Evolutionary conservation across 1,140 invertebrate species (phyloP).

Genomic region (Calliopsis andreniformis): DNA sequence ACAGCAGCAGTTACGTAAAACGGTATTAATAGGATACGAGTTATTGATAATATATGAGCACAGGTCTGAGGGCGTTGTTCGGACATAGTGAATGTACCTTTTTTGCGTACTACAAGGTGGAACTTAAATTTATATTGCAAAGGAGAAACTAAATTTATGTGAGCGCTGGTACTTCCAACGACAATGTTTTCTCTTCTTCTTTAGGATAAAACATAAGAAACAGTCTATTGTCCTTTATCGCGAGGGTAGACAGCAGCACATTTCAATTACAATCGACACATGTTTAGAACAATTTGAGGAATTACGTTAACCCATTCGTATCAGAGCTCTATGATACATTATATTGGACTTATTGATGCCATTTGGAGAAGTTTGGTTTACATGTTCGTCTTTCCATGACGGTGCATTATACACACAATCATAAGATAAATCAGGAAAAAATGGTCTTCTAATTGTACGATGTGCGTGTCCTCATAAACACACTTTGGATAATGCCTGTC

Average conservation of each 20-base stretch:
- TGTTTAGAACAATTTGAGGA: conserved; percentile 21
- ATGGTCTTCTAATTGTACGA: too few species aligned
- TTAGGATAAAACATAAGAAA: conserved; percentile 12
- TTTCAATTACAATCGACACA: conserved; percentile 20
- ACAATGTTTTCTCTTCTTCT: conserved; percentile 3
- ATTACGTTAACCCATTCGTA: conserved; percentile 28
- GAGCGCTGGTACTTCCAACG: conserved; percentile 42
- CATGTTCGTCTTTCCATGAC: too few species aligned
- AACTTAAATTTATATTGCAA: conserved; percentile 32
- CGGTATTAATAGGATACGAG: conserved; percentile 12
- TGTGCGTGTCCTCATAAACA: too few species aligned
- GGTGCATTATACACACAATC: too few species aligned
- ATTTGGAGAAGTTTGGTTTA: too few species aligned
- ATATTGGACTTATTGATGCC: too few species aligned
- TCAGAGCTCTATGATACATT: too few species aligned
- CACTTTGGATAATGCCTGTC: too few species aligned
- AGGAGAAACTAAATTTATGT: conserved; percentile 24
- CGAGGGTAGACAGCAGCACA: conserved; percentile 24
- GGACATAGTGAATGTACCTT: conserved; percentile 23
- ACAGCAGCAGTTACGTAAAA: conserved; percentile 22
- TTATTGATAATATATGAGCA: conserved; percentile 27
- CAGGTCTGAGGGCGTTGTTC: conserved; percentile 45
- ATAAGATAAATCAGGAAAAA: too few species aligned
- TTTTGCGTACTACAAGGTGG: conserved; percentile 29
- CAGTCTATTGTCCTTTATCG: conserved; percentile 18